Evolutionary conservation across 2,888 invertebrate species (phyloP).

Genomic region (Drosophila maculinotata): DNA sequence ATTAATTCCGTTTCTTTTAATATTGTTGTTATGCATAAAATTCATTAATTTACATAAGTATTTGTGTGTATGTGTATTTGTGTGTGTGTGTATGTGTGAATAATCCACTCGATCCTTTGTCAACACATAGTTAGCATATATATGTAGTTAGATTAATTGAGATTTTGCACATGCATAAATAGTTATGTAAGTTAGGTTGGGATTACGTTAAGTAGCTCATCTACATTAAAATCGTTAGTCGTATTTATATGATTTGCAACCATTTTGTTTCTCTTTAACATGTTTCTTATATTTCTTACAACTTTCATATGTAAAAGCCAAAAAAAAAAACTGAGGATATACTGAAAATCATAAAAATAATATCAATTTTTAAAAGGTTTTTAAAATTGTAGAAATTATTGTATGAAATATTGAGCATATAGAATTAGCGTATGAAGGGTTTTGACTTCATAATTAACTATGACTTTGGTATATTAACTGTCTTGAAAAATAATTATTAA

Average conservation of each 20-base stretch:
- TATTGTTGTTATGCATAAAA: conserved; percentile 21
- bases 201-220: conserved; percentile 39
- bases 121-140: conserved; percentile 30
- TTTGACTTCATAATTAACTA: background rate
- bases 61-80: conserved; percentile 19
- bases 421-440: background rate
- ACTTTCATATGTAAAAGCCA: conserved; percentile 6
- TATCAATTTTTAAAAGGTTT: too few species aligned
- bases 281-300: conserved; percentile 28
- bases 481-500: conserved; percentile 1
- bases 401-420: conserved; percentile 14
- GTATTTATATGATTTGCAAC: conserved; percentile 66
- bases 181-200: conserved; percentile 24
- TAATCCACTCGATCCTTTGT: conserved; percentile 46
- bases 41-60: conserved; percentile 58
- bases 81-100: conserved; percentile 12
- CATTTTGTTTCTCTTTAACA: conserved; percentile 51
- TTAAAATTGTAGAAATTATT: background rate
- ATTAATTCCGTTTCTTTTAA: conserved; percentile 34
- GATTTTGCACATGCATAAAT: conserved; percentile 35
- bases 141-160: conserved; percentile 34
- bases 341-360: too few species aligned
- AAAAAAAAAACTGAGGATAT: conserved; percentile 3
- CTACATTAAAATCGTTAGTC: conserved; percentile 64
- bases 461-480: background rate